Conservation (phyloP, 1,140 invertebrate genomes). For the Gonatopus flavifemur region DNA sequence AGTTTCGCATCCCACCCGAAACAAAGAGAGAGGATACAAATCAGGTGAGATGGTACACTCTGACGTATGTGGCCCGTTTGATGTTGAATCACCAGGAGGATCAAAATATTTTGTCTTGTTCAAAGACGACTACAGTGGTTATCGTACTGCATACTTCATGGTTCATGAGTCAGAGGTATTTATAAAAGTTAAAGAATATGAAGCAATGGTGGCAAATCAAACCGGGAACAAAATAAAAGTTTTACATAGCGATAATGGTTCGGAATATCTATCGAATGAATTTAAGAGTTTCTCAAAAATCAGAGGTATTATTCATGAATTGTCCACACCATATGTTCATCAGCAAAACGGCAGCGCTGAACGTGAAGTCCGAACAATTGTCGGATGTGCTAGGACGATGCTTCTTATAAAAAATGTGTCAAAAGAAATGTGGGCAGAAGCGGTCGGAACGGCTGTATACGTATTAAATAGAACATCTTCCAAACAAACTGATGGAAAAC, state of each 20-base stretch:
- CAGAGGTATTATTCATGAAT: not conserved
- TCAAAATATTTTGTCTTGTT: conserved; percentile 3
- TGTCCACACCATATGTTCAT: not conserved
- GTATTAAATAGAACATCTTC: not conserved
- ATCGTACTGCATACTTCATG: not conserved
- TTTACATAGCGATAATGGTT: not conserved
- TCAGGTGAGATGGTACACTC: conserved; percentile 1
- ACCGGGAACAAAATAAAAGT: not conserved
- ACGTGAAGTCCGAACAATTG: not conserved
- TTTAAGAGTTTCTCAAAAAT: no score
- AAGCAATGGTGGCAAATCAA: conserved; percentile 6
- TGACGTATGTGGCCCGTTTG: conserved; percentile 7
- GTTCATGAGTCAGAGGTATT: not conserved
- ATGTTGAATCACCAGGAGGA: not conserved
- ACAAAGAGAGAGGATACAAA: not conserved
- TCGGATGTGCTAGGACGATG: not conserved
- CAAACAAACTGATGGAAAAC: not conserved
- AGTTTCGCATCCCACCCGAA: not conserved
- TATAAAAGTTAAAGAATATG: not conserved
- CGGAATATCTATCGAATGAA: not conserved
- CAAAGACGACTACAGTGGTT: conserved; percentile 2
- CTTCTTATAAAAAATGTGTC: not conserved
- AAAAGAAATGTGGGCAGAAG: not conserved
- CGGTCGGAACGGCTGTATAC: no score
- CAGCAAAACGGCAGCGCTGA: not conserved